These are phyloP conservation scores for Phodopus roborovskii DNA, from an alignment of 2,113 vertebrate species.

Conservation along the genomic window DNA sequence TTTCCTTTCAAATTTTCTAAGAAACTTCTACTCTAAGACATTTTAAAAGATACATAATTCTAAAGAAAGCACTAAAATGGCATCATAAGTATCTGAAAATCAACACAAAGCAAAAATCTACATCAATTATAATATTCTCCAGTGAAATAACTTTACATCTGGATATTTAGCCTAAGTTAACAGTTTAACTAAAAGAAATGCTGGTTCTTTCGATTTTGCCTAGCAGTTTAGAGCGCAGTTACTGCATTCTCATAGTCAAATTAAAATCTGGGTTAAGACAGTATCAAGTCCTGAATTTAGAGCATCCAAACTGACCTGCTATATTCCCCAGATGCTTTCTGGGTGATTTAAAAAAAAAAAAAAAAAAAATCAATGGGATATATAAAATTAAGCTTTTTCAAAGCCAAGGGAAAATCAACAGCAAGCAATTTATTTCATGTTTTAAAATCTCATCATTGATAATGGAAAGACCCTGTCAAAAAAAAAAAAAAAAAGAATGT, in stretches of 20 bases:
- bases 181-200: conserved; percentile 58
- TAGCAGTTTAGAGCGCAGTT: background rate
- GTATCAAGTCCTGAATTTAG: conserved; percentile 1
- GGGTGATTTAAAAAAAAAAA: background rate
- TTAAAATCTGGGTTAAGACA: conserved; percentile 41
- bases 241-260: conserved; percentile 39
- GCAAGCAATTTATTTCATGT: conserved; percentile 16
- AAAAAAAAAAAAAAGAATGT: background rate
- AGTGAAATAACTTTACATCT: conserved; percentile 47
- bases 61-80: conserved; percentile 34
- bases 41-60: conserved; percentile 28
- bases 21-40: conserved; percentile 20
- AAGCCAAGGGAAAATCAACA: conserved; percentile 17
- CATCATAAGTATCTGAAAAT: conserved; percentile 49
- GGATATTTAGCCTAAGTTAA: conserved; percentile 8
- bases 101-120: conserved; percentile 42
- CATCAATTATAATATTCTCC: background rate
- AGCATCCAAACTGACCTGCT: background rate
- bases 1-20: background rate
- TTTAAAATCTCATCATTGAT: conserved; percentile 30
- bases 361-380: conserved; percentile 3
- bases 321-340: background rate
- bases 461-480: background rate
- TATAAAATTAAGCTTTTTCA: background rate
- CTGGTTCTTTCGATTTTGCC: background rate